phyloP scores from a whole-genome alignment of 2,797 vertebrate species.

The Leptodactylus fallax region DNA sequence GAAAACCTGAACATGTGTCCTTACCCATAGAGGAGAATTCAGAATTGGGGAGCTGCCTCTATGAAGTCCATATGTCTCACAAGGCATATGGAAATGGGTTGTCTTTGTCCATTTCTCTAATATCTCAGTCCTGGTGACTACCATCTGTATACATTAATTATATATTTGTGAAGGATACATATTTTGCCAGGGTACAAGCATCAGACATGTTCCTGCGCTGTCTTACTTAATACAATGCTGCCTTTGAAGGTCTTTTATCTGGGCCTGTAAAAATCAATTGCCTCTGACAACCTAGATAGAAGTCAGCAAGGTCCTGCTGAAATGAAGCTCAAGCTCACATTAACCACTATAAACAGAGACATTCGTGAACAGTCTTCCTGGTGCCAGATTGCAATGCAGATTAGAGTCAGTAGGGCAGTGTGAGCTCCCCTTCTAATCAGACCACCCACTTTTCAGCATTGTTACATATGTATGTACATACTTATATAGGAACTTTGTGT shows the following conservation, averaged over 20 bases:
- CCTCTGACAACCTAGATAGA: conserved; percentile 34
- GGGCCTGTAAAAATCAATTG: conserved; percentile 38
- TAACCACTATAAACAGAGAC: conserved; percentile 30
- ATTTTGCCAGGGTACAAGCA: not conserved
- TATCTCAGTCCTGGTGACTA: not conserved
- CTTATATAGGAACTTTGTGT: conserved; percentile 18
- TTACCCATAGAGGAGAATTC: too few species aligned
- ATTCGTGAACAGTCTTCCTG: not conserved
- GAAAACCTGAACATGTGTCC: too few species aligned
- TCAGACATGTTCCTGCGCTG: not conserved
- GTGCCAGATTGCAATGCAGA: conserved; percentile 15
- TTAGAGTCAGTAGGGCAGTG: not conserved
- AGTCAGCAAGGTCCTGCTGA: conserved; percentile 24
- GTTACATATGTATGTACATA: conserved; percentile 54
- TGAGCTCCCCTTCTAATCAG: conserved; percentile 22
- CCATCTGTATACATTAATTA: not conserved
- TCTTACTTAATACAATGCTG: not conserved
- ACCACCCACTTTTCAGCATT: conserved; percentile 57
- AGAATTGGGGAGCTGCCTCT: too few species aligned
- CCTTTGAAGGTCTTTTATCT: conserved; percentile 21
- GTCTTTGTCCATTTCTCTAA: too few species aligned
- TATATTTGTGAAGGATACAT: not conserved
- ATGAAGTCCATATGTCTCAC: too few species aligned
- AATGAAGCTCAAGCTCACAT: conserved; percentile 30
- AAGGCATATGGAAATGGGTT: too few species aligned